Evolutionary conservation across 37 sponge, comb jelly and placozoan genomes (phyloP), one percentile per base, ranked within the genome.

Genomic region (Theonella swinhoei): DNA sequence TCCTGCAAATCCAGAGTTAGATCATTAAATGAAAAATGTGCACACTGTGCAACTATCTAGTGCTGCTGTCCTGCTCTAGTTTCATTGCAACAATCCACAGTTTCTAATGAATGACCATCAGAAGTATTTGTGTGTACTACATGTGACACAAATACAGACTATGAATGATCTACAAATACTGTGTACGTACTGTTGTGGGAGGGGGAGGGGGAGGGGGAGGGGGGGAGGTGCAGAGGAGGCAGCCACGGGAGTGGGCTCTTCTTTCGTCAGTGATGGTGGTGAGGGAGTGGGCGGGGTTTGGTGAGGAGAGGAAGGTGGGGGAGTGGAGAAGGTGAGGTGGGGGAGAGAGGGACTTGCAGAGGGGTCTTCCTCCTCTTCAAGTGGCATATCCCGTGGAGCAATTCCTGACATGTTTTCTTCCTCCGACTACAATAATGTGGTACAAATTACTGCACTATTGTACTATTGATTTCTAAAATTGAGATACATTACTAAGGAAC

Each of bases 221-320:
- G n/a, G n/a, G 54, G 54, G n/a, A n/a, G n/a, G n/a, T 7, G 54
- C 11, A 47, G 54, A 14, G 7, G 7, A 14, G 14, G 54, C 5
- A 17, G 68, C 8, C 32, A 72, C 19, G 33, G 72, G 72, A 11
- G 72, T 72, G 72, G 72, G 37, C 32, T 72, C 72, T 5, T 35
- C 40, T 22, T 11, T 20, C 23, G 40, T 33, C 36, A 7, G 72
- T 33, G 72, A 72, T 34, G 72, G 24, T 19, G 25, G 68, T 30
- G 68, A 23, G 28, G 68, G 68, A 66, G 68, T 66, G 68, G 68
- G 68, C 28, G 68, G 31, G n/a, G 31, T 30, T 7, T 66, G 68
- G 31, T n/a, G 9, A 66, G 68, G 76, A 47, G 76, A 26, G 39
- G 76, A 37, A 24, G 58, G 76, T 19, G 31, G 8, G 30, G 54